Evolutionary conservation across 2,113 vertebrate species (phyloP).

Genomic region (Coracopsis vasa): DNA sequence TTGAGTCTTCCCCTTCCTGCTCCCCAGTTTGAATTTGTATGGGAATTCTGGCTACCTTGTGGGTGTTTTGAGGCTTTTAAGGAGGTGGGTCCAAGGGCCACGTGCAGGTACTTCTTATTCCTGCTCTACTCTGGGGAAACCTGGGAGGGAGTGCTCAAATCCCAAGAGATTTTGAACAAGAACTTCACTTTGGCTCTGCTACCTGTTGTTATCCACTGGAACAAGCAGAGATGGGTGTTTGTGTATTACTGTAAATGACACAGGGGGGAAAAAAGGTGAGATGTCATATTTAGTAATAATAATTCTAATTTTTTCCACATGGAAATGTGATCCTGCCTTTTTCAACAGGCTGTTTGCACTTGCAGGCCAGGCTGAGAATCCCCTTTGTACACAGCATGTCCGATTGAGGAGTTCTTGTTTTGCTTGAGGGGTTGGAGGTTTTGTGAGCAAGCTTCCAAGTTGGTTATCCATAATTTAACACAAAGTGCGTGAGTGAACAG

Average conservation of each 20-base stretch:
- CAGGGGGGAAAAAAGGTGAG: fast-evolving
- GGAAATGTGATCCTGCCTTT: neutral
- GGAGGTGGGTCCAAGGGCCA: neutral
- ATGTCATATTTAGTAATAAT: neutral
- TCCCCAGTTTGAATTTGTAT: neutral
- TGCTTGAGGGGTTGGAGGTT: neutral
- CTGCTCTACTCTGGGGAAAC: neutral
- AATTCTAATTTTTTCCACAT: neutral
- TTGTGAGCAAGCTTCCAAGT: neutral
- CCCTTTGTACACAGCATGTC: neutral
- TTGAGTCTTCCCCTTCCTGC: neutral
- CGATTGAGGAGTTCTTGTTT: neutral
- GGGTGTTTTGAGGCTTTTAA: neutral
- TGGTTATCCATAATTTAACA: neutral
- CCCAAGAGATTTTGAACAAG: neutral
- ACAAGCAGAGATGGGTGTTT: neutral
- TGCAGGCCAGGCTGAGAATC: neutral
- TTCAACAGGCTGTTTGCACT: neutral
- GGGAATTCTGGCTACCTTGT: neutral
- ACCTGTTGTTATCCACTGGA: neutral
- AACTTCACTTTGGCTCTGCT: neutral
- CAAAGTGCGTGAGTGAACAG: neutral
- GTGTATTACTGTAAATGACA: neutral
- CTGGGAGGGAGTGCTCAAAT: neutral
- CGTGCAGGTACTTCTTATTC: neutral